Evolutionary conservation across 1,140 invertebrate genomes (phyloP).

Genomic region (Aphelenchoides avenae): DNA sequence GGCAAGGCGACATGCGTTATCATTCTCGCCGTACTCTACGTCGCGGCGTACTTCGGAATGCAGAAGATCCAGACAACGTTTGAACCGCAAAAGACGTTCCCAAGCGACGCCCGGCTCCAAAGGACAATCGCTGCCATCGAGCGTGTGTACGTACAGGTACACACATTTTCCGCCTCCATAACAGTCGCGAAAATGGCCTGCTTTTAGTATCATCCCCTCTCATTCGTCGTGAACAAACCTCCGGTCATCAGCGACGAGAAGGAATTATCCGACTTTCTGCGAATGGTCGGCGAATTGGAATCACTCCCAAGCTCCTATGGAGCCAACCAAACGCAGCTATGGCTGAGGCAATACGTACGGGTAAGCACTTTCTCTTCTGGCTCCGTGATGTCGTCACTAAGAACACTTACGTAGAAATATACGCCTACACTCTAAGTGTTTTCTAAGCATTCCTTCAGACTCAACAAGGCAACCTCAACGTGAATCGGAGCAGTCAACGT

Average conservation of each 20-base stretch:
- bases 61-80: slow-evolving; percentile 40
- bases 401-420: too few species aligned
- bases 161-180: too few species aligned
- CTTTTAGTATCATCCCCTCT: too few species aligned
- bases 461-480: not conserved
- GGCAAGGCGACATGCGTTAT: slow-evolving; percentile 25
- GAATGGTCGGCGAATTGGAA: slow-evolving; percentile 36
- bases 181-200: too few species aligned
- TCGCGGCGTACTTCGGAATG: slow-evolving; percentile 37
- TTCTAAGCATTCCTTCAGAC: not conserved
- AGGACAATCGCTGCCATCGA: slow-evolving; percentile 1
- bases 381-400: too few species aligned
- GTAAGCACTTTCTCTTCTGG: too few species aligned
- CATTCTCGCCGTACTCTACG: slow-evolving; percentile 27
- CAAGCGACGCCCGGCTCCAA: slow-evolving; percentile 1
- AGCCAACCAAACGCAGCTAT: not conserved
- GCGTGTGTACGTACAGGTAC: not conserved
- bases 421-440: not conserved
- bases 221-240: slow-evolving; percentile 40
- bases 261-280: slow-evolving; percentile 24
- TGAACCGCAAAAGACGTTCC: slow-evolving; percentile 45
- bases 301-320: slow-evolving; percentile 2
- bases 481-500: slow-evolving; percentile 1
- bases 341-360: too few species aligned
- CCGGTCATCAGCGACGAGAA: slow-evolving; percentile 32